Base-by-base conservation (phyloP, 2,113 vertebrate species). In the Nematolebias whitei region DNA sequence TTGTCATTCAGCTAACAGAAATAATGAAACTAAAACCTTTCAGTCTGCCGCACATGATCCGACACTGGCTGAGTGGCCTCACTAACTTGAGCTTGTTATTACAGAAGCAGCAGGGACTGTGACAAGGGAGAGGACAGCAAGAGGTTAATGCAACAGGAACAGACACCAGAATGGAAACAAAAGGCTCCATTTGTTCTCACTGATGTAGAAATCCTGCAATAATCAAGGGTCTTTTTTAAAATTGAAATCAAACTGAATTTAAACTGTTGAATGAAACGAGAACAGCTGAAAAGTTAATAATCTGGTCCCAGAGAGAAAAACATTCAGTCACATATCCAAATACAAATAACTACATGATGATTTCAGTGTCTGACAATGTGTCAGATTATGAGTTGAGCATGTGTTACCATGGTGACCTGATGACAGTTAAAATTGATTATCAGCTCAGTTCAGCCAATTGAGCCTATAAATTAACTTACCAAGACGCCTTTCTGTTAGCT, bases 1-100 rank as follows among this genome's bases (percentile, higher is more conserved):
- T 85, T 83, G 88, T 86, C 85, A 80, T 78, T 65, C 1, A 15
- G 68, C 64, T 47, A 58, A 76, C 77, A 73, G 62, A 39, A 63
- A 80, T 74, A 64, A 74, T 63, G 40, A 63, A 68, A 45, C 63
- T 48, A 2, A 62, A 63, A 53, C n/a, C 76, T 2, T 44, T 59
- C 6, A 35, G 55, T 44, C 63, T 80, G 83, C 77, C 83, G 78
- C 60, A 62, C 50, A 49, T 19, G 20, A 78, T 88, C 81, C 79
- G 54, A 72, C 6, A 63, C 49, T 35, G 80, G 71, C 55, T 22
- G 60, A 81, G 66, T 18, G 55, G 70, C 71, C 69, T 52, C 41
- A 40, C 66, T 74, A 76, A 80, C 60, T 51, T 18, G 22, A 63
- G 82, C 44, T 62, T 20, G 78, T 82, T 73, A 75, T 69, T 60